Evolutionary conservation across 2,888 invertebrate species (phyloP), one percentile per base, ranked within the genome.

Genomic region (Lepidocyrtinus sp.): DNA sequence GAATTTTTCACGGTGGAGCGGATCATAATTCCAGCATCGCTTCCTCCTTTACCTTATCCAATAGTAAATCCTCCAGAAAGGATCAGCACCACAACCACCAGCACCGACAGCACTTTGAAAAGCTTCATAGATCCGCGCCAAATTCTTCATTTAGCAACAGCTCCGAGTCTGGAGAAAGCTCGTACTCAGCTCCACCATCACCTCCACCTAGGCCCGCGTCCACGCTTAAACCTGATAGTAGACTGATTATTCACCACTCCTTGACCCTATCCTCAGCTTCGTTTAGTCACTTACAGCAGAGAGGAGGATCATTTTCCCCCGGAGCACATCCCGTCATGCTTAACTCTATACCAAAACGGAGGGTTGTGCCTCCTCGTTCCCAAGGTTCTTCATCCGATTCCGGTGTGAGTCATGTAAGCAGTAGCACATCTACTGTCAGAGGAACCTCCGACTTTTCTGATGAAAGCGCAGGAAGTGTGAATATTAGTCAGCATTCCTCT

Each of bases 171-270:
- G 75, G 76, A 27, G 83, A 81, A 22, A 81, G 77, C 2, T 73
- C 75, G 12, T 74, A 83, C 15, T 76, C 76, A 7, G 80, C 83
- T 17, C 85, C 86, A 7, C 86, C 86, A 67, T 85, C 85, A 55
- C 86, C 86, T 21, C 86, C 86, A 17, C 86, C 86, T 12, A 26
- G 86, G 59, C 86, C 86, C 3, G 72, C 83, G n/a, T 85, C 84
- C 7, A 85, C 84, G 3, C 81, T 86, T 0, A 83, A 82, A 67
- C 82, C 85, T 1, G 82, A 85, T 27, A 86, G 84, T 77, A 80
- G 83, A 67, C 80, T 82, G 19, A 82, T 85, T 70, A 64, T 74
- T 55, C 62, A 74, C 15, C 71, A 63, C 19, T 63, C 59, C 15
- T 55, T n/a, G n/a, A n/a, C 46, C 27, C 46, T 59, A 19, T 36